phyloP scores from a whole-genome alignment of 2,888 invertebrate species.

The Brachynemurus nebulosus region DNA sequence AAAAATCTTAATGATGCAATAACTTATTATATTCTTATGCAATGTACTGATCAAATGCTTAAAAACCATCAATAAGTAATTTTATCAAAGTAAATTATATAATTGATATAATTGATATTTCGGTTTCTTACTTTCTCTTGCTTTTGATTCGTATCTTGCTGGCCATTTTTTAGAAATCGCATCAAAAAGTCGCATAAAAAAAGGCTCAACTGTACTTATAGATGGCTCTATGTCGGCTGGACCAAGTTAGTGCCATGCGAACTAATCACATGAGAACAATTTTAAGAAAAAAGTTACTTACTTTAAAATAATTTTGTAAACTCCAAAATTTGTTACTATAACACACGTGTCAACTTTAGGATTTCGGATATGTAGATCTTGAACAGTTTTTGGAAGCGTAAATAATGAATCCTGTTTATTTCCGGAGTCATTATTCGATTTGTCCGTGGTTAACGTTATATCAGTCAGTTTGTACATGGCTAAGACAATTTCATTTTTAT shows the following conservation, averaged over 20 bases:
- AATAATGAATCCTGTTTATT: slow-evolving; percentile 19
- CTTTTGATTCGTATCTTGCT: too few species aligned
- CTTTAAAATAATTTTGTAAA: slow-evolving; percentile 45
- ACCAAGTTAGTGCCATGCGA: too few species aligned
- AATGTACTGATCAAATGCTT: too few species aligned
- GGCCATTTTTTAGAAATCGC: too few species aligned
- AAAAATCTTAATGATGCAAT: slow-evolving; percentile 5
- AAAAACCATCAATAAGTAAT: too few species aligned
- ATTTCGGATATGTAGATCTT: slow-evolving; percentile 33
- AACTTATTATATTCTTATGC: too few species aligned
- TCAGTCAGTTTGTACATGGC: slow-evolving; percentile 36
- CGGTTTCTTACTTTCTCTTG: too few species aligned
- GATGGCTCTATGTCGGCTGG: too few species aligned
- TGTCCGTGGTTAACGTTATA: slow-evolving; percentile 26
- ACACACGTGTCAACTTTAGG: slow-evolving; percentile 41
- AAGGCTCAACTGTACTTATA: too few species aligned
- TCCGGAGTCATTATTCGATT: slow-evolving; percentile 12
- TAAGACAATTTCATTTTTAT: slow-evolving; percentile 35
- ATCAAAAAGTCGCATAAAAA: too few species aligned
- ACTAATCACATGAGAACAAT: slow-evolving; percentile 2
- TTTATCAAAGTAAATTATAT: too few species aligned
- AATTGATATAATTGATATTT: too few species aligned
- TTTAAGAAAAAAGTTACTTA: slow-evolving; percentile 22
- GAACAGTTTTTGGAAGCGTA: slow-evolving; percentile 31
- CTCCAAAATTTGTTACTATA: slow-evolving; percentile 41